Base-by-base conservation (phyloP, 2,888 invertebrate genomes). In the Scaptomyza tumidula region DNA sequence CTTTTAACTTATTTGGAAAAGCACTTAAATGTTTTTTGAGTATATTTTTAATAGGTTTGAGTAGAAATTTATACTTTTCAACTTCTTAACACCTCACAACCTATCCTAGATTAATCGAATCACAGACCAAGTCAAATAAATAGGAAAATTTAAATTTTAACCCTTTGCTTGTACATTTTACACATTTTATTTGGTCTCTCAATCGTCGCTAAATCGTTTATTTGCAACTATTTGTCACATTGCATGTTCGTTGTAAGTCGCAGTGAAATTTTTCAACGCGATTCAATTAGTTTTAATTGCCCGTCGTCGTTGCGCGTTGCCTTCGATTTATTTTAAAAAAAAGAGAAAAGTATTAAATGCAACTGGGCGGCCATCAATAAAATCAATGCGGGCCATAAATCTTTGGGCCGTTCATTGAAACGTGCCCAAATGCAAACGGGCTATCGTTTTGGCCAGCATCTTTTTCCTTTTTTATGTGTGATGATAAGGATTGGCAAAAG, bases 331-430 rank as follows among this genome's bases (percentile, higher is more conserved):
- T 80, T 80, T 84, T 6, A 44, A 44, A 6, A 44, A 71, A 14
- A 39, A 1, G 37, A 37, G 9, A 10, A 13, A 35, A 35, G 11
- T n/a, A n/a, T n/a, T n/a, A 11, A 79, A 60, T 64, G 62, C 68
- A 69, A 27, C 46, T 43, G 52, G 68, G 57, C 16, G 73, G 67
- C 81, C 80, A 90, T 90, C 90, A 89, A 90, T 90, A 89, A 89
- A 90, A 90, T 85, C 83, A 79, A 82, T 88, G 84, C 84, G 75
- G 86, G 80, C 72, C 82, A 90, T 90, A 90, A 90, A 90, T 90
- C 89, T 89, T 63, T 64, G 71, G 73, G 79, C 86, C 85, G 75
- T 80, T 80, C 82, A 76, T 71, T 84, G 84, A 72, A 67, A 75
- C 88, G 75, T 75, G 82, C 77, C 63, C 75, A 64, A 80, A 80